Conservation (phyloP, 2,888 invertebrate genomes). For the Ectobius pallidus region DNA sequence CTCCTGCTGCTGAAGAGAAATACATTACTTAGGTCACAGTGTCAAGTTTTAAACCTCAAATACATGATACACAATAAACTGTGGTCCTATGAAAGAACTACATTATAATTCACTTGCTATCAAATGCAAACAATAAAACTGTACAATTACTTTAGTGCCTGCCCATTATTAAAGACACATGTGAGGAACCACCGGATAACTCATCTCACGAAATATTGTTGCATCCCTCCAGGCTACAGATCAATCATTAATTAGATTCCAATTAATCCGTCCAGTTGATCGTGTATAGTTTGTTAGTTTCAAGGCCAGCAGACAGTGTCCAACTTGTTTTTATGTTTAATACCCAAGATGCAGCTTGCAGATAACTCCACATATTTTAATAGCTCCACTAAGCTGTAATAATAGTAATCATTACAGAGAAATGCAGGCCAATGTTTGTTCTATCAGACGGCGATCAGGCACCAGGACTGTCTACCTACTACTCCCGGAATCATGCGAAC, state of each 20-base stretch:
- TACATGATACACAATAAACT: too few species aligned
- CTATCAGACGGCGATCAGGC: background rate
- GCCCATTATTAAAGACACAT: too few species aligned
- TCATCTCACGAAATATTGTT: too few species aligned
- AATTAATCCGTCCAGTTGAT: background rate
- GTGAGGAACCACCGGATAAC: too few species aligned
- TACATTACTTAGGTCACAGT: too few species aligned
- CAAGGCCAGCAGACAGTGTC: background rate
- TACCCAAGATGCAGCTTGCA: background rate
- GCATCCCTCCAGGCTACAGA: background rate
- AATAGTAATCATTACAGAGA: conserved; percentile 6
- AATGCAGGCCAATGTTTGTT: background rate
- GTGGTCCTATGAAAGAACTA: too few species aligned
- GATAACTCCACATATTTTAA: conserved; percentile 10
- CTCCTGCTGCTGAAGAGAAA: too few species aligned
- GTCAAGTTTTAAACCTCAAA: too few species aligned
- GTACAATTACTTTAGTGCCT: too few species aligned
- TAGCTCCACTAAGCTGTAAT: conserved; percentile 14
- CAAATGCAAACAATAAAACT: too few species aligned
- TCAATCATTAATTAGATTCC: background rate
- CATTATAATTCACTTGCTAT: too few species aligned
- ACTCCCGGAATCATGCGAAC: background rate
- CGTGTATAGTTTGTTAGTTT: background rate
- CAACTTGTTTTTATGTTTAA: conserved; percentile 10
- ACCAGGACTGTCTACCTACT: background rate